A percentile compares a stretch with the other conserved stretches of the same genome.
These are phyloP conservation scores for Anguilla obscura DNA, from an alignment of 2,797 vertebrate genomes.

Conservation along the genomic window DNA sequence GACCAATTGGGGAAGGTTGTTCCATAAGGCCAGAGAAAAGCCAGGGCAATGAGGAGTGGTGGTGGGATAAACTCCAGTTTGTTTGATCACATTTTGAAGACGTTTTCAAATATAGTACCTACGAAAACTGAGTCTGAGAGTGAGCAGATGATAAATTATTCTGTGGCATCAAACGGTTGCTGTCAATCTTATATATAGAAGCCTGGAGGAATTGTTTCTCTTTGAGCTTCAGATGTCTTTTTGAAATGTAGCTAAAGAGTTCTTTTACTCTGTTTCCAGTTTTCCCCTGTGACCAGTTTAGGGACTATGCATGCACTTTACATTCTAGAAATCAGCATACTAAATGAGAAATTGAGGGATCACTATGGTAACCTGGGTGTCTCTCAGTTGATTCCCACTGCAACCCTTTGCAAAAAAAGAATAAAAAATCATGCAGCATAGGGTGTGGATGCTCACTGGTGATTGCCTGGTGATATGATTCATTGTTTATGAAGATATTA, in stretches of 20 bases:
- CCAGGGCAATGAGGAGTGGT: too few relatives aligned
- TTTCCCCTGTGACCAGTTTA: neutral
- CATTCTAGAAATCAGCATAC: neutral
- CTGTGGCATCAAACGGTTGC: neutral
- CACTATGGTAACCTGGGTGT: neutral
- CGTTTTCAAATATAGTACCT: neutral
- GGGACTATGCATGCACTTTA: neutral
- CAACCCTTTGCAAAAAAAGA: slow-evolving; percentile 54
- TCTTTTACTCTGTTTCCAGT: neutral
- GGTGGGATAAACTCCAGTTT: neutral
- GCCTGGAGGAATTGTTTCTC: neutral
- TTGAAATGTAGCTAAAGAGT: neutral
- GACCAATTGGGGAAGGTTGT: neutral
- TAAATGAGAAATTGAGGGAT: neutral
- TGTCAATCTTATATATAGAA: neutral
- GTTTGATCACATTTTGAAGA: neutral
- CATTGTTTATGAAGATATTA: slow-evolving; percentile 73
- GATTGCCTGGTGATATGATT: slow-evolving; percentile 73
- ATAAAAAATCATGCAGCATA: slow-evolving; percentile 69
- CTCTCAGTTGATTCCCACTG: neutral
- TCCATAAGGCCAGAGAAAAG: too few relatives aligned
- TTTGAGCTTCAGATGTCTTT: neutral
- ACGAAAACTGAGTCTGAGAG: neutral
- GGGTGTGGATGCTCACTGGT: slow-evolving; percentile 64
- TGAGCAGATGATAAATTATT: neutral